Percentiles rank a stretch among this genome's conserved stretches.
These are phyloP conservation scores for Pediacus dermestoides DNA, from an alignment of 2,888 invertebrate species.

Conservation along the genomic window DNA sequence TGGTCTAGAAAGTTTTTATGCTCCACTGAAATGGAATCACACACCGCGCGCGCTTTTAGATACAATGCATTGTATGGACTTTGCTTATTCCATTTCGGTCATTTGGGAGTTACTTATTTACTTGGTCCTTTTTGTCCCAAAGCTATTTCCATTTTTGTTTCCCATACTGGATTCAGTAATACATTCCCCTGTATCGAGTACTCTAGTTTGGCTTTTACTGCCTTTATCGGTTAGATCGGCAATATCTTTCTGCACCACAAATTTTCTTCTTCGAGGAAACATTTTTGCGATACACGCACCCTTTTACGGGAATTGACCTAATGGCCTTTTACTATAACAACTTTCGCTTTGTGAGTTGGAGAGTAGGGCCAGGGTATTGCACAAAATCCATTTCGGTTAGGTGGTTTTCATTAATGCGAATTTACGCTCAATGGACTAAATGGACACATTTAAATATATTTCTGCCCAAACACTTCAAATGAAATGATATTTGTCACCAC, in stretches of 20 bases:
- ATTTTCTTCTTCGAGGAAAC: slow-evolving; percentile 18
- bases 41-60: slow-evolving; percentile 10
- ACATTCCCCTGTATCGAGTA: slow-evolving; percentile 21
- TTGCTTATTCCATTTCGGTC: slow-evolving; percentile 19
- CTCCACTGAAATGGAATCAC: slow-evolving; percentile 15
- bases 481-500: too few relatives aligned
- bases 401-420: too few relatives aligned
- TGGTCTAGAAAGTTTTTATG: slow-evolving; percentile 18
- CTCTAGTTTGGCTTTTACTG: slow-evolving; percentile 19
- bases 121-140: slow-evolving; percentile 21
- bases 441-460: too few relatives aligned
- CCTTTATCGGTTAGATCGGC: slow-evolving; percentile 22
- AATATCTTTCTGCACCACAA: slow-evolving; percentile 26
- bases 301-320: too few relatives aligned
- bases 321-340: too few relatives aligned
- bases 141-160: slow-evolving; percentile 23
- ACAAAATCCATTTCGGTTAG: too few relatives aligned
- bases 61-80: slow-evolving; percentile 14
- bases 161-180: slow-evolving; percentile 20
- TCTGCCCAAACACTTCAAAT: too few relatives aligned
- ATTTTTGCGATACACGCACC: too few relatives aligned
- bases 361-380: too few relatives aligned
- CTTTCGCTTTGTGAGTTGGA: too few relatives aligned
- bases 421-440: too few relatives aligned
- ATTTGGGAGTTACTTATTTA: slow-evolving; percentile 29